phyloP scores from a whole-genome alignment of 2,113 vertebrate genomes.

The Corvus moneduloides region DNA sequence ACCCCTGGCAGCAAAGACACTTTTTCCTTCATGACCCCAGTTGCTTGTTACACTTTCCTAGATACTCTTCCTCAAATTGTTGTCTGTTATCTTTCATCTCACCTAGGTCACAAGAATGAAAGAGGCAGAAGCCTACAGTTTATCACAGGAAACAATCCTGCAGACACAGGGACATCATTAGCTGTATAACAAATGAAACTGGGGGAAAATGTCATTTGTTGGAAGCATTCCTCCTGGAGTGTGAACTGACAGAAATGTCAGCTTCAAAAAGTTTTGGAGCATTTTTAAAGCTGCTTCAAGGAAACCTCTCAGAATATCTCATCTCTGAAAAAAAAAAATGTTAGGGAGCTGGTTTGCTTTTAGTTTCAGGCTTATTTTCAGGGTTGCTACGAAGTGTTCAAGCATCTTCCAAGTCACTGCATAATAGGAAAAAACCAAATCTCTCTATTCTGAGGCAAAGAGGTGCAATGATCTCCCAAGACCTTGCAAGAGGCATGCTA shows the following conservation, averaged over 20 bases:
- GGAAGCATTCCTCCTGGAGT: neutral
- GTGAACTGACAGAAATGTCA: neutral
- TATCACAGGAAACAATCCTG: conserved; percentile 6
- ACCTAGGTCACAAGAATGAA: neutral
- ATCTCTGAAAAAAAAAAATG: neutral
- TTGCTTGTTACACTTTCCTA: neutral
- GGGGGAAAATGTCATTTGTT: neutral
- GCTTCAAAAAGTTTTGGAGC: neutral
- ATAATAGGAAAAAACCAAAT: neutral
- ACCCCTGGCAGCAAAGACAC: neutral
- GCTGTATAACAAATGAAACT: neutral
- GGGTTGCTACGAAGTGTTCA: neutral
- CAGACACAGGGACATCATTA: neutral
- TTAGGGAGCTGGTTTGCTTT: neutral
- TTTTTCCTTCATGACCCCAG: neutral
- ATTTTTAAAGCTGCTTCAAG: neutral
- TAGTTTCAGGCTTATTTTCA: neutral
- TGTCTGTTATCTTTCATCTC: neutral
- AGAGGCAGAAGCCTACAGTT: neutral
- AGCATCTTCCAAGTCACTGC: neutral
- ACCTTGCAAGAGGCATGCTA: neutral
- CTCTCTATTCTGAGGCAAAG: neutral
- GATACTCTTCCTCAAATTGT: neutral
- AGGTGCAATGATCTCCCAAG: neutral
- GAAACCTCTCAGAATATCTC: neutral